Conservation (phyloP, 2,113 vertebrate genomes). For the Mormyrus iriodes region DNA sequence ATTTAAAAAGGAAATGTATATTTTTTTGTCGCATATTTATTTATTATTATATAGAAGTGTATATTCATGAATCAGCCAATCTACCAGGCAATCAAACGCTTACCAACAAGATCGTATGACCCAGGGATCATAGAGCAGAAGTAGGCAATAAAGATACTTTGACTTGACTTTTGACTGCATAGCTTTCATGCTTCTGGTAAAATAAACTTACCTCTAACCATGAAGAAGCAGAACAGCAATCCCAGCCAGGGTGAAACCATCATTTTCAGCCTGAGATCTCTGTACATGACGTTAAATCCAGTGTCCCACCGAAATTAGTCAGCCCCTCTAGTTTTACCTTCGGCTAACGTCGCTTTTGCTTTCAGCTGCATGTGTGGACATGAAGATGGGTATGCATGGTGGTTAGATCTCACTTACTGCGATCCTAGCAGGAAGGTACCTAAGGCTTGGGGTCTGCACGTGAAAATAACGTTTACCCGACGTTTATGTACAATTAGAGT, state of each 20-base stretch:
- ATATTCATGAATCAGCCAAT: neutral
- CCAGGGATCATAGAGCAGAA: too few relatives aligned
- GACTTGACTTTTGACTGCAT: neutral
- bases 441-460: neutral
- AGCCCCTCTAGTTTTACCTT: neutral
- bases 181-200: neutral
- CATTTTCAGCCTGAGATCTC: neutral
- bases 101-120: neutral
- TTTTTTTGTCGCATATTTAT: neutral
- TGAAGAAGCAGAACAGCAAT: slow-evolving; percentile 36
- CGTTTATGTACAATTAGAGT: neutral
- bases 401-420: slow-evolving; percentile 13
- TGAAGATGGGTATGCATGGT: neutral
- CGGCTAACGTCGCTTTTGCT: slow-evolving; percentile 33
- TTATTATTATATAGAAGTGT: neutral
- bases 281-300: neutral
- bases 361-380: slow-evolving; percentile 27
- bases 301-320: neutral
- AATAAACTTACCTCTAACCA: slow-evolving; percentile 38
- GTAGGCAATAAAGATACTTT: neutral
- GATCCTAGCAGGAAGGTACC: slow-evolving; percentile 18
- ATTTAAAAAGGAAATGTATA: neutral
- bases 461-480: neutral
- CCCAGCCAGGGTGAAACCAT: neutral
- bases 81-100: neutral